phyloP scores from a whole-genome alignment of 1,140 invertebrate species.

The Bradynema listronoti region DNA sequence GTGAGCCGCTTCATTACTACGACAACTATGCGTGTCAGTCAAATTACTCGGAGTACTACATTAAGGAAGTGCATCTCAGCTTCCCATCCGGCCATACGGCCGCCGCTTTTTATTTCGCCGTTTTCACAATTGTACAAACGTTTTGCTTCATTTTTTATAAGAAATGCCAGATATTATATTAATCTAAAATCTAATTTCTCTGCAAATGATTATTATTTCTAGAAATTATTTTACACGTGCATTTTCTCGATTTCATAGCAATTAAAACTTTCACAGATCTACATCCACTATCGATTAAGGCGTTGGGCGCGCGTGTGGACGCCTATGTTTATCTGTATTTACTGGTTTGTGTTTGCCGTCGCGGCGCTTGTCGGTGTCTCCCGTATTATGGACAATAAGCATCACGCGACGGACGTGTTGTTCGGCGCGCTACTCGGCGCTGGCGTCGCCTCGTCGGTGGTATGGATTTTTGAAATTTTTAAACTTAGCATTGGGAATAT shows the following conservation, averaged over 20 bases:
- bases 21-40: constrained; percentile 6
- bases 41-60: neutral
- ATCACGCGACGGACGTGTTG: constrained; percentile 13
- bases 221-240: no score
- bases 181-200: neutral
- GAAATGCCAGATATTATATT: neutral
- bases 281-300: constrained; percentile 9
- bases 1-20: neutral
- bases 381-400: constrained; percentile 12
- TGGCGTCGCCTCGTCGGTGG: constrained; percentile 5
- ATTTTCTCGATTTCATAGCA: no score
- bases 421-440: constrained; percentile 3
- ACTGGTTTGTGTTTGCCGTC: neutral
- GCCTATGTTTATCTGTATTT: constrained; percentile 3
- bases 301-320: constrained; percentile 1
- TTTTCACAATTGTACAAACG: constrained; percentile 10
- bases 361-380: constrained; percentile 15
- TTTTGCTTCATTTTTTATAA: no score
- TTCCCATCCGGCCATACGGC: constrained; percentile 20
- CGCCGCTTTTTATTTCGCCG: constrained; percentile 12
- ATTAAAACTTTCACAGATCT: constrained; percentile 4
- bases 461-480: no score
- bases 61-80: constrained; percentile 3
- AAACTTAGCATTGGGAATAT: no score
- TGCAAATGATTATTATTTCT: no score